Evolutionary conservation across 2,888 invertebrate species (phyloP).

Genomic region (Sthenelais limicola): DNA sequence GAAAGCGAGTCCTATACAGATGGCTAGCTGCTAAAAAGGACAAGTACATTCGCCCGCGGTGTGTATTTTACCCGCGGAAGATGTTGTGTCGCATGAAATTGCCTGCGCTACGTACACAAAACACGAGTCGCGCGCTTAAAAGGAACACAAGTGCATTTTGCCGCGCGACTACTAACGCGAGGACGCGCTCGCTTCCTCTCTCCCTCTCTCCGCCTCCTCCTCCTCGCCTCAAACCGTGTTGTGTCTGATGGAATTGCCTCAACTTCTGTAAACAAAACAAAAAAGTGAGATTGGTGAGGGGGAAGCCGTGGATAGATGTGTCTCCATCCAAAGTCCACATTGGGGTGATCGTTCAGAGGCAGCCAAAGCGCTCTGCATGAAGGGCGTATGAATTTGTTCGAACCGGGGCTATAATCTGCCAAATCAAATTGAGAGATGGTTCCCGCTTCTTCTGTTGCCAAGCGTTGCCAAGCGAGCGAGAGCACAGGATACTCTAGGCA

Average conservation of each 20-base stretch:
- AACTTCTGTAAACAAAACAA: conserved; percentile 40
- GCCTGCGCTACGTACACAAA: conserved; percentile 31
- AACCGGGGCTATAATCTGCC: conserved; percentile 37
- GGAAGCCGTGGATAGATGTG: conserved; percentile 22
- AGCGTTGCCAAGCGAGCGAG: too few relatives aligned
- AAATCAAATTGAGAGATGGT: conserved; percentile 38
- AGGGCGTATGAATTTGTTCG: conserved; percentile 29
- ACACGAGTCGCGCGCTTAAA: conserved; percentile 4
- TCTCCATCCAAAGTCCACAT: conserved; percentile 28
- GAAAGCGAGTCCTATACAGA: conserved; percentile 15
- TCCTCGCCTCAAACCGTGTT: conserved; percentile 29
- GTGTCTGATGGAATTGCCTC: conserved; percentile 40
- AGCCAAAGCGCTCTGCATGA: conserved; percentile 22
- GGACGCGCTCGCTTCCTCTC: not conserved
- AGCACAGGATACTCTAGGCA: conserved; percentile 30
- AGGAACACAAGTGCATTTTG: conserved; percentile 23
- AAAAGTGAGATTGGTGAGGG: conserved; percentile 35
- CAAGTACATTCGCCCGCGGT: conserved; percentile 25
- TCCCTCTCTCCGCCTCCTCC: not conserved
- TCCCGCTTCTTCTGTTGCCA: conserved; percentile 34
- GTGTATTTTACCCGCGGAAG: conserved; percentile 32
- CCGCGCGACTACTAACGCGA: too few relatives aligned
- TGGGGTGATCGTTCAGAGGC: not conserved
- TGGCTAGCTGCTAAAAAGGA: not conserved
- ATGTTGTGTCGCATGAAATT: conserved; percentile 39